phyloP scores from a whole-genome alignment of 92 coral and sea anemone species.

The Parazoanthus atlanticus region DNA sequence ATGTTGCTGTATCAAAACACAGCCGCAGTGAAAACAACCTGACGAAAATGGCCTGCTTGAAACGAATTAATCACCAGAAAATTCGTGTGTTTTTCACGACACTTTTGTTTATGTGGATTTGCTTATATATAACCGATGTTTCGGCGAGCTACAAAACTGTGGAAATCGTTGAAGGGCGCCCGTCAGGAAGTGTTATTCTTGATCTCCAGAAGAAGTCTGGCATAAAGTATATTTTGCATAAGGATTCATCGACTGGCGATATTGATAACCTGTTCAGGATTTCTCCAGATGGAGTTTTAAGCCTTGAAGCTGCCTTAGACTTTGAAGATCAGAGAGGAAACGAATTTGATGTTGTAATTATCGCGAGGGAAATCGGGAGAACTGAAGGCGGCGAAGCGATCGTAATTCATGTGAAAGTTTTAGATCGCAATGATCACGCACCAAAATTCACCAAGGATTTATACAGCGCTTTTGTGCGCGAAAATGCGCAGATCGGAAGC shows the following conservation, averaged over 20 bases:
- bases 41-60: not conserved
- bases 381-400: conserved; percentile 71
- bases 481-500: conserved; percentile 73
- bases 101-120: not conserved
- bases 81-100: not conserved
- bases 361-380: conserved; percentile 69
- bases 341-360: conserved; percentile 78
- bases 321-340: conserved; percentile 86
- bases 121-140: conserved; percentile 9
- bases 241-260: conserved; percentile 65
- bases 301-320: conserved; percentile 84
- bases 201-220: conserved; percentile 61
- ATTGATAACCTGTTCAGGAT: conserved; percentile 77
- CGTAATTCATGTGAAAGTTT: conserved; percentile 67
- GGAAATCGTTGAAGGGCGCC: conserved; percentile 75
- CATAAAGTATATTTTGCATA: conserved; percentile 62
- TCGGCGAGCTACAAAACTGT: conserved; percentile 41
- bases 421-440: conserved; percentile 83
- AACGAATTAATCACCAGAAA: not conserved
- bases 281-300: conserved; percentile 77
- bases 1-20: conserved; percentile 6
- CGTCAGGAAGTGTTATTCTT: conserved; percentile 73
- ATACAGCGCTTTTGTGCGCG: conserved; percentile 71
- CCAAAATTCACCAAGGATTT: conserved; percentile 88
- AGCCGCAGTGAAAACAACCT: conserved; percentile 8